Percentiles rank a stretch among this genome's conserved stretches.
phyloP scores from a whole-genome alignment of 2,888 invertebrate genomes.

The Agrotis puta region DNA sequence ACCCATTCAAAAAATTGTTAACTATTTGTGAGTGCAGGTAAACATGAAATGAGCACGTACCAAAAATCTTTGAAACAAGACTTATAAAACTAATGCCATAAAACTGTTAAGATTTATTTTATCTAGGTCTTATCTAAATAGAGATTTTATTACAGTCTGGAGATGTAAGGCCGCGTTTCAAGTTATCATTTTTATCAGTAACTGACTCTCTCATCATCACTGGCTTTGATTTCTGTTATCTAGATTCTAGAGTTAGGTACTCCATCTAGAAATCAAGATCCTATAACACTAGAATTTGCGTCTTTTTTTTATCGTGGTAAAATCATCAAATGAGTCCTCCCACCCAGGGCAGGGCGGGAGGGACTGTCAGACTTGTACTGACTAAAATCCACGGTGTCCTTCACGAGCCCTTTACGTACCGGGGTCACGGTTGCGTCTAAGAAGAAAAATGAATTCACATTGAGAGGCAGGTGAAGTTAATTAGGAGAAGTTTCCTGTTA shows the following conservation, averaged over 20 bases:
- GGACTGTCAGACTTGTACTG: too few species aligned
- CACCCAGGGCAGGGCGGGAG: too few species aligned
- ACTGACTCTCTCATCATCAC: not conserved
- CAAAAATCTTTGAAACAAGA: not conserved
- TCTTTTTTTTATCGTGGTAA: too few species aligned
- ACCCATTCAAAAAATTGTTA: too few species aligned
- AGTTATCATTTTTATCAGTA: conserved; percentile 12
- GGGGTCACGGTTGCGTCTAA: too few species aligned
- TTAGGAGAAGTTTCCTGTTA: too few species aligned
- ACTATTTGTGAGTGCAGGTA: not conserved
- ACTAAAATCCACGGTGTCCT: too few species aligned
- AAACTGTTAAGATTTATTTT: not conserved
- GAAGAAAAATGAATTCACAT: too few species aligned
- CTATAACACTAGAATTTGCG: too few species aligned
- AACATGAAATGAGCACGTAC: not conserved
- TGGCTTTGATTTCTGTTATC: conserved; percentile 24
- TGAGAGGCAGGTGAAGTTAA: too few species aligned
- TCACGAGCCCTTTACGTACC: too few species aligned
- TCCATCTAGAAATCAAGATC: not conserved
- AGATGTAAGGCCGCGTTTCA: conserved; percentile 9
- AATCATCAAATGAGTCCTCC: too few species aligned
- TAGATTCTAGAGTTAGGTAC: not conserved
- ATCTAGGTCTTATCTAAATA: conserved; percentile 16
- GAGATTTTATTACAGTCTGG: conserved; percentile 19
- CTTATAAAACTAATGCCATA: not conserved